These are phyloP conservation scores for Rugalucina vietnamica DNA, from an alignment of 2,888 invertebrate genomes.

Conservation along the genomic window DNA sequence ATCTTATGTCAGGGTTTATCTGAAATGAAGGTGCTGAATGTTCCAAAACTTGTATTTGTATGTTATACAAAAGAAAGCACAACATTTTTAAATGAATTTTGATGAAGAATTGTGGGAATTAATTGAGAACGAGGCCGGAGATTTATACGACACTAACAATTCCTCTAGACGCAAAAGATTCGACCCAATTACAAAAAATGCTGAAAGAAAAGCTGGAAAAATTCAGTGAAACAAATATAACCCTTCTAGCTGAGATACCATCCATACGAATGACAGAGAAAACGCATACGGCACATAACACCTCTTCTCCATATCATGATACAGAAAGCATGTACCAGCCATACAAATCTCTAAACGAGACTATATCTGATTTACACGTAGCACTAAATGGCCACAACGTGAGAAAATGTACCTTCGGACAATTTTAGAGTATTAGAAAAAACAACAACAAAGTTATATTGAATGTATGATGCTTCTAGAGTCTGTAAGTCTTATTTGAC, in stretches of 20 bases:
- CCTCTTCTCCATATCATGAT: neutral
- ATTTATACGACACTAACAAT: neutral
- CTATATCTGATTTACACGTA: neutral
- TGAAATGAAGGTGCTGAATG: conserved; percentile 44
- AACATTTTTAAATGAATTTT: conserved; percentile 25
- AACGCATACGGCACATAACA: neutral
- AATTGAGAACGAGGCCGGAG: neutral
- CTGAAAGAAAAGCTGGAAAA: neutral
- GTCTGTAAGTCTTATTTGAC: too few relatives aligned
- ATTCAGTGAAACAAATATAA: conserved; percentile 13
- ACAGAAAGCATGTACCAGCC: neutral
- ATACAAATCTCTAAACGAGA: neutral
- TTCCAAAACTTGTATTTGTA: conserved; percentile 14
- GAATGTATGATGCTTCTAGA: too few relatives aligned
- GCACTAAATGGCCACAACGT: too few relatives aligned
- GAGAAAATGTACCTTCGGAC: too few relatives aligned
- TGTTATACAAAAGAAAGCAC: conserved; percentile 41
- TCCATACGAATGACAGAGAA: neutral
- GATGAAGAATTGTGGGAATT: neutral
- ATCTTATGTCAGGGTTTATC: conserved; percentile 8
- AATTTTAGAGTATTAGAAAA: too few relatives aligned
- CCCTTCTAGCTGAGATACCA: conserved; percentile 25
- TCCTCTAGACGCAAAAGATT: neutral
- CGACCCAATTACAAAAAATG: neutral
- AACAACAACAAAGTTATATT: too few relatives aligned